phyloP scores from a whole-genome alignment of 2,888 invertebrate genomes.

The Cinara cedri region DNA sequence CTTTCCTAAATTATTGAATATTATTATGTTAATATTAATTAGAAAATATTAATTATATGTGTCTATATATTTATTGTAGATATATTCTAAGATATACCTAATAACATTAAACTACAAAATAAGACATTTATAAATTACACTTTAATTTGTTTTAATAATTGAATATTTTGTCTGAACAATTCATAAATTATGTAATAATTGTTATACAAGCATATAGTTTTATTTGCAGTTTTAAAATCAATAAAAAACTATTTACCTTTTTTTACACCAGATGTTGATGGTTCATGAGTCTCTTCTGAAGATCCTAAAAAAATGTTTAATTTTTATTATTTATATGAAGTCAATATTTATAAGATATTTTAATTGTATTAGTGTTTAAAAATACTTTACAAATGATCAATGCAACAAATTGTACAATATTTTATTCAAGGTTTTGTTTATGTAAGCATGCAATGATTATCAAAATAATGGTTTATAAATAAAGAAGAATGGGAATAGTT shows the following conservation, averaged over 20 bases:
- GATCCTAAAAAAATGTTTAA: slow-evolving; percentile 37
- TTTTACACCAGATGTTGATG: slow-evolving; percentile 14
- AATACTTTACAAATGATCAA: slow-evolving; percentile 1
- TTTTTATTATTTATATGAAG: background rate
- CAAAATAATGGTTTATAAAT: slow-evolving; percentile 5
- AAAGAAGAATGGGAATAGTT: slow-evolving; percentile 20
- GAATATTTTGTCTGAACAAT: background rate
- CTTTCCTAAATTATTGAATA: background rate
- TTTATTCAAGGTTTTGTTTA: slow-evolving; percentile 1
- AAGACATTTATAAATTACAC: background rate
- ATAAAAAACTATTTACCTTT: slow-evolving; percentile 30
- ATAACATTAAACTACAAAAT: background rate
- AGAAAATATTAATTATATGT: background rate
- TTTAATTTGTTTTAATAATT: background rate
- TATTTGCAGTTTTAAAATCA: background rate
- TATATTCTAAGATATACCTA: background rate
- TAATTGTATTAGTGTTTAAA: background rate
- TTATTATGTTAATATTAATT: slow-evolving; percentile 4
- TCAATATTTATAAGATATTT: background rate
- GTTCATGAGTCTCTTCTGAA: slow-evolving; percentile 24
- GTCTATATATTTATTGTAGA: too few relatives aligned
- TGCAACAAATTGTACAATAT: background rate
- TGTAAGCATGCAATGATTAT: slow-evolving; percentile 43
- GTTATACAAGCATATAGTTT: slow-evolving; percentile 25
- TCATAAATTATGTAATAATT: background rate